Base-by-base conservation (phyloP, 2,797 vertebrate species). In the Chrysocyon brachyurus region DNA sequence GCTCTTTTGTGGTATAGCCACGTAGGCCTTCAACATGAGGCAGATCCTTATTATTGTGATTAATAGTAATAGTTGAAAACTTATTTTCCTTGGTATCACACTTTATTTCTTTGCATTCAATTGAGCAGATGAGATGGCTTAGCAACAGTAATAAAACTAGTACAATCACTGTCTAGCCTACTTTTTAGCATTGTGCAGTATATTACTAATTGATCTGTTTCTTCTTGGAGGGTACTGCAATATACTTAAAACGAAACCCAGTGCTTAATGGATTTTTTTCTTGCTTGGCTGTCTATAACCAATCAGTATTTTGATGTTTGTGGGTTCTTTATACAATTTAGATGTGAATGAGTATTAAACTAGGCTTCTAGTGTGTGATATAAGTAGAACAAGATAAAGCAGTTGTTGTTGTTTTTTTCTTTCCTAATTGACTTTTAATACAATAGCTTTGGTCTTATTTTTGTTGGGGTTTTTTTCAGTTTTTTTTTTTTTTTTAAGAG, bases 141-240 rank as follows among this genome's bases (percentile, higher is more conserved):
- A 85, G 87, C 89, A 96, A 59, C 33, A 84, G 90, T 87, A 91
- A 91, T 97, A 94, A 97, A 97, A 73, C 87, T 79, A 24, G 88
- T 24, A 63, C 87, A 88, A 72, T 96, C 92, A 83, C 90, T 56
- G 26, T 82, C 81, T 75, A 78, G 91, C 87, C 87, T 87, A 31
- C 83, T 84, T 81, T 96, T 78, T 83, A 95, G 81, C 85, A 31
- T 40, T 84, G 77, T 66, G 66, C 66, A 57, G 28, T 63, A n/a
- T 97, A 92, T 97, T 90, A 86, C 96, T 98, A 97, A 97, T 96
- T 97, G 97, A 98, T 97, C 97, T 98, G 96, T 96, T 95, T 97
- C 93, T 93, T 97, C 91, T 85, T 73, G 64, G 89, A 97, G 73
- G 91, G 22, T 82, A 68, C 84, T 95, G 90, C 94, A 87, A 33